Conservation (phyloP, 1,140 invertebrate genomes). For the Bombyx mori region ASM3026992v2 NC_085107.1:7369501-7370000, state of each 20-base stretch:
- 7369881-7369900: too few relatives aligned
- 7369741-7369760: slow-evolving; percentile 61
- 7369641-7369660: slow-evolving; percentile 61
- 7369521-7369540: slow-evolving; percentile 23
- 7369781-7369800: slow-evolving; percentile 58
- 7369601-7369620: slow-evolving; percentile 55
- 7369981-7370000: too few relatives aligned
- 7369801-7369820: slow-evolving; percentile 47
- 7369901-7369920: too few relatives aligned
- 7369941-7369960: too few relatives aligned
- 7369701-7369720: slow-evolving; percentile 43
- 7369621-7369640: slow-evolving; percentile 47
- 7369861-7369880: too few relatives aligned
- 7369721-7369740: slow-evolving; percentile 63
- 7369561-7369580: slow-evolving; percentile 58
- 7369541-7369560: slow-evolving; percentile 34
- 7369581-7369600: slow-evolving; percentile 51
- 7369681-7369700: slow-evolving; percentile 55
- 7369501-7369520: slow-evolving; percentile 49
- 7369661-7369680: slow-evolving; percentile 38
- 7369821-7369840: slow-evolving; percentile 46
- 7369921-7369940: too few relatives aligned
- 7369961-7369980: too few relatives aligned
- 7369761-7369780: slow-evolving; percentile 62
- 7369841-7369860: slow-evolving; percentile 22